Base-by-base conservation (phyloP, 2,797 vertebrate genomes). In the Merluccius polli region DNA sequence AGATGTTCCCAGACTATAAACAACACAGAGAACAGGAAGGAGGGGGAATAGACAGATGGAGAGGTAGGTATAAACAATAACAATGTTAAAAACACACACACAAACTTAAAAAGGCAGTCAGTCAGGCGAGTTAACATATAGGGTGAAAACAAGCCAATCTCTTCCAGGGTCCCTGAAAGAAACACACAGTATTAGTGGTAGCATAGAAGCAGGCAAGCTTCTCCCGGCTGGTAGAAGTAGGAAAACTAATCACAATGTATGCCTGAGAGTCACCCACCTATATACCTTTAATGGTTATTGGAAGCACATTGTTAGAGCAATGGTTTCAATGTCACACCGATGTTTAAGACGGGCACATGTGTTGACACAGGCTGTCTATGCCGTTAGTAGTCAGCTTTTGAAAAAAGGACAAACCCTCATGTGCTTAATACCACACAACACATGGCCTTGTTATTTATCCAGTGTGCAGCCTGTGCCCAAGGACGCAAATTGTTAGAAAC, bases 1-100 rank as follows among this genome's bases (percentile, higher is more conserved):
- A 89, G 94, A 95, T 80, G 95, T 95, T 89, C 96, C 95, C 86
- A 97, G 85, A 91, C 97, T 99, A 79, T 7, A 78, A 5, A 27
- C 29, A 10, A 6, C 24, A 70, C 78, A 75, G 78, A 15, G 32
- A 38, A 21, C 82, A 29, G 87, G 32, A 78, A 70, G 13, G 3
- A 16, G 13, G 16, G 27, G 75, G 30, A 30, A 81, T 83, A 81
- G 81, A 27, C 33, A 38, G 36, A 38, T 38, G 36, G 36, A 38
- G 36, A 12, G 36, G n/a, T 0, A 1, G 52, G 21, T 21, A 59
- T n/a, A 59, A 12, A 65, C 24, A 65, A 65, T 27, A 27, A 65
- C 59, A 65, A 65, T 1, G 15, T 24, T 27, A 27, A 27, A 36
- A 63, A 78, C n/a, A 44, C 24, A 72, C n/a, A 8, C 11, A 12